Conservation (phyloP, 2,888 invertebrate species). For the Drepanosiphum platanoidis region DNA sequence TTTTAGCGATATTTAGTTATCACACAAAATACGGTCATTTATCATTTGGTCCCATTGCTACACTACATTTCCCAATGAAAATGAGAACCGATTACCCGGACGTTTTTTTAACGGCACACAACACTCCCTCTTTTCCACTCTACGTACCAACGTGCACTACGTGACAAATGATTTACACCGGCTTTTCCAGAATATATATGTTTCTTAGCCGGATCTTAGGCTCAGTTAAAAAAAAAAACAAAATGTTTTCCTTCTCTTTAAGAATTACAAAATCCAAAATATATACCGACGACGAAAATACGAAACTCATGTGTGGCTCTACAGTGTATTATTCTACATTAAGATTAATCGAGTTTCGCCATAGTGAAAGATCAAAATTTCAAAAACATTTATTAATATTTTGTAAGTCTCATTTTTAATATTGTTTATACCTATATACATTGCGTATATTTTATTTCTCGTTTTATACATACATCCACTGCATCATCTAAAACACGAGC, state of each 20-base stretch:
- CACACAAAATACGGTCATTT: conserved; percentile 29
- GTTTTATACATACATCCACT: background rate
- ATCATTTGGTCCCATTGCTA: conserved; percentile 33
- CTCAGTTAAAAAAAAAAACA: conserved; percentile 36
- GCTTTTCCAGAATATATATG: conserved; percentile 31
- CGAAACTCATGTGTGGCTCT: background rate
- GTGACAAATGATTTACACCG: conserved; percentile 58
- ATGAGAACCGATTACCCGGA: conserved; percentile 55
- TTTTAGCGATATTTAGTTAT: conserved; percentile 53
- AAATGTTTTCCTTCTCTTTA: conserved; percentile 12
- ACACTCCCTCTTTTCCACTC: conserved; percentile 26
- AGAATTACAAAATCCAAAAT: conserved; percentile 32
- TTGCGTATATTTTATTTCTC: background rate
- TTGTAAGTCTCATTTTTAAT: background rate
- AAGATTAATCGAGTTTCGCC: conserved; percentile 21
- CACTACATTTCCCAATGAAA: conserved; percentile 52
- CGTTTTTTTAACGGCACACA: conserved; percentile 27
- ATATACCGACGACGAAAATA: background rate
- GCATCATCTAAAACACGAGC: background rate
- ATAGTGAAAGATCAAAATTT: background rate
- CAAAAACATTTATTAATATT: background rate
- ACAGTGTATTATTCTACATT: background rate
- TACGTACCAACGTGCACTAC: conserved; percentile 28
- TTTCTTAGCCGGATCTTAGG: conserved; percentile 33
- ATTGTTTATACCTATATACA: background rate